Evolutionary conservation across 2,888 invertebrate species (phyloP).

Genomic region (Eilema caniola): DNA sequence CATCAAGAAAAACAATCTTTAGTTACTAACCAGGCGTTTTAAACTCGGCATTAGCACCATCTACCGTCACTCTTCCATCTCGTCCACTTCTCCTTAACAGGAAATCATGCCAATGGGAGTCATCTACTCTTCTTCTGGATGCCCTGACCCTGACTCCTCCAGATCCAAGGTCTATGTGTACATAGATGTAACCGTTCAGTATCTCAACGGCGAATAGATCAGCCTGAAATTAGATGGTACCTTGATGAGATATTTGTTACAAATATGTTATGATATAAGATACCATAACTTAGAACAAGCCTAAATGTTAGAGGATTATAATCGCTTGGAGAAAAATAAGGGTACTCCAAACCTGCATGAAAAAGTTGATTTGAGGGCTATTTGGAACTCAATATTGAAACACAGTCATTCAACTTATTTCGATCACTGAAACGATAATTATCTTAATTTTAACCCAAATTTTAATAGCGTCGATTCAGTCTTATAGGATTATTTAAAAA

Average conservation of each 20-base stretch:
- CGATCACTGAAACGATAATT: not conserved
- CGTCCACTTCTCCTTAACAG: constrained; percentile 93
- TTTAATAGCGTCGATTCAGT: not conserved
- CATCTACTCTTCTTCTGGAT: constrained; percentile 93
- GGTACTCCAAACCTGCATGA: not conserved
- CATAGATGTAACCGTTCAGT: constrained; percentile 96
- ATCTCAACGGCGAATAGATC: constrained; percentile 98
- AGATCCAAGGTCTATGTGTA: constrained; percentile 96
- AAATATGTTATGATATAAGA: not conserved
- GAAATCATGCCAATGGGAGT: constrained; percentile 97
- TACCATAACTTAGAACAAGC: not conserved
- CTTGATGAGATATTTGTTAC: constrained; percentile 42
- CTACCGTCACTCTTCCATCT: constrained; percentile 95
- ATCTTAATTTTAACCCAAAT: not conserved
- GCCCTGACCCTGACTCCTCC: constrained; percentile 95
- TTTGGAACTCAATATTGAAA: not conserved
- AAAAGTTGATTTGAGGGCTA: not conserved
- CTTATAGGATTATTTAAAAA: not conserved
- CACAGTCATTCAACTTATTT: not conserved
- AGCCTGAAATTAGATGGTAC: constrained; percentile 84
- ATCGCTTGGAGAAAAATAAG: not conserved
- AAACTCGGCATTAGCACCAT: constrained; percentile 95
- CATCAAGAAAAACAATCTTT: not conserved
- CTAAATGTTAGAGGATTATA: no score
- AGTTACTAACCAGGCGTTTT: constrained; percentile 90